Evolutionary conservation across 2,797 vertebrate species (phyloP), one percentile per base, ranked within the genome.

Genomic region (Poeciliopsis paucimaculata): DNA sequence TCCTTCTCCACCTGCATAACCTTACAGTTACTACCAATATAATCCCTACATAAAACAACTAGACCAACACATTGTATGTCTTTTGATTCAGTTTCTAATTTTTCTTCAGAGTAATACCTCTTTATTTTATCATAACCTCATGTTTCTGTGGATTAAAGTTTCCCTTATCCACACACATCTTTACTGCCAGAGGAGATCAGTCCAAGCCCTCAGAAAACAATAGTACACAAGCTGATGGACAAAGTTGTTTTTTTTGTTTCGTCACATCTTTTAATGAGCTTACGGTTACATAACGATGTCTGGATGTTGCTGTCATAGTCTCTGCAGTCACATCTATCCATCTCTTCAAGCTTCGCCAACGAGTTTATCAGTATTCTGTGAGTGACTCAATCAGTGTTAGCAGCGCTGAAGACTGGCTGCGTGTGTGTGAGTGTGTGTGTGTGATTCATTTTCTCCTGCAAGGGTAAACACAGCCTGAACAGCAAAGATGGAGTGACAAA

Each of bases 341-440:
- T 86, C 70, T 84, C 85, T 66, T 84, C 72, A 77, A 77, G 77
- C 83, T 55, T 88, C 75, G 78, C 84, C 82, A 86, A 75, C 62
- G 79, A 87, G 64, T 83, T 91, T 88, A 92, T 91, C 86, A 86
- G 86, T 86, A 91, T 93, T 92, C 90, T 82, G 78, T 64, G 78
- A 85, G 84, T 87, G 89, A 92, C 82, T 89, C 84, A 85, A 77
- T 88, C 83, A 75, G 82, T 83, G 83, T 84, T 81, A 84, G 86
- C 81, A 66, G 82, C 84, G 77, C 79, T 4, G 20, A 47, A 80
- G 85, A 89, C 75, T 76, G 75, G 76, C 16, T 82, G 84, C 82
- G 89, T 80, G 84, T 80, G 78, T 79, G 72, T 72, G 36, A 47
- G 51, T 79, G 78, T 72, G 72, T 49, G 43, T 45, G 45, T 79